phyloP scores from a whole-genome alignment of 2,888 invertebrate genomes.

The Meloe dianella region DNA sequence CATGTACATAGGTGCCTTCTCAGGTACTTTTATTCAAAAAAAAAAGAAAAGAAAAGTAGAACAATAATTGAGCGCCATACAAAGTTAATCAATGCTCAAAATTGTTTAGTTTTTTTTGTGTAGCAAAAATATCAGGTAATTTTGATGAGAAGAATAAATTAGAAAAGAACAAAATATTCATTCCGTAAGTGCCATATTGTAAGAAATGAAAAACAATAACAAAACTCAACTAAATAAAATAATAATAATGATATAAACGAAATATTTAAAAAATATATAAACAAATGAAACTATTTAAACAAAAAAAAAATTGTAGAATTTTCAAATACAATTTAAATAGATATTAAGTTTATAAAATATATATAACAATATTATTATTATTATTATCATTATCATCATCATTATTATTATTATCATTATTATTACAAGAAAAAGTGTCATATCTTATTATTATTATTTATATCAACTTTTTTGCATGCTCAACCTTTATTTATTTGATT shows the following conservation, averaged over 20 bases:
- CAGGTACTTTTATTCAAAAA: conserved; percentile 25
- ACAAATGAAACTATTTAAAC: conserved; percentile 27
- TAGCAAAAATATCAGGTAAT: background rate
- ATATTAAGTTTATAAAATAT: conserved; percentile 34
- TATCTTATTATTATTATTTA: conserved; percentile 40
- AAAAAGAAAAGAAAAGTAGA: background rate
- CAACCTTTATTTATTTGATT: conserved; percentile 45
- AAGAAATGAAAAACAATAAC: conserved; percentile 18
- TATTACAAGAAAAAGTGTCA: conserved; percentile 38
- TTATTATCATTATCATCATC: no score
- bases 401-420: no score
- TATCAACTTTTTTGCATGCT: conserved; percentile 36
- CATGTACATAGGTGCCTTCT: conserved; percentile 24
- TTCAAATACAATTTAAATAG: conserved; percentile 23
- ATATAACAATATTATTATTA: conserved; percentile 25
- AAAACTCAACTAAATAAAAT: conserved; percentile 1
- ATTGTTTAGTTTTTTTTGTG: background rate
- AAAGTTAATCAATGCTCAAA: conserved; percentile 14
- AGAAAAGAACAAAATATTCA: conserved; percentile 35
- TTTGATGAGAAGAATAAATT: conserved; percentile 16
- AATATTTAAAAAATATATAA: conserved; percentile 21
- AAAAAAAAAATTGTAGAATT: conserved; percentile 22
- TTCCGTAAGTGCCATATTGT: conserved; percentile 47
- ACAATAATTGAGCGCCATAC: background rate
- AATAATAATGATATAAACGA: conserved; percentile 33